Percentiles rank a stretch among this genome's conserved stretches.
Evolutionary conservation across 2,888 invertebrate genomes (phyloP).

Genomic region (Pherbina coryleti): DNA sequence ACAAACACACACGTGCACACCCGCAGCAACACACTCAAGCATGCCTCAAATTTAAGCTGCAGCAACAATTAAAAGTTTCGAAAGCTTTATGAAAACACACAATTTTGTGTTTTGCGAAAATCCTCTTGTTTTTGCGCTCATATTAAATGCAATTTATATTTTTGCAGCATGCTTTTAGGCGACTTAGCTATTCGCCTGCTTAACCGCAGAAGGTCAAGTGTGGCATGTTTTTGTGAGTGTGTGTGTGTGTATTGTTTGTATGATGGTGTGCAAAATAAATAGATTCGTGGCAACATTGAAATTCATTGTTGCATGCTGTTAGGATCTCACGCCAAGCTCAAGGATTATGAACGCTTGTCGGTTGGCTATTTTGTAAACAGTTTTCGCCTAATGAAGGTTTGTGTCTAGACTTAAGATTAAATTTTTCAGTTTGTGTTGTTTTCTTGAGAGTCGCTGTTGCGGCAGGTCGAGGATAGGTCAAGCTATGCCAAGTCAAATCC

Average conservation of each 20-base stretch:
- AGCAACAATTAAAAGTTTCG: conserved; percentile 30
- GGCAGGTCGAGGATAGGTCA: too few relatives aligned
- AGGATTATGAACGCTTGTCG: not conserved
- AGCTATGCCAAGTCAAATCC: too few relatives aligned
- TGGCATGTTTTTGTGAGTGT: not conserved
- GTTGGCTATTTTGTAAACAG: conserved; percentile 9
- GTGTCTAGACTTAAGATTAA: conserved; percentile 29
- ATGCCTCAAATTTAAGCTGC: conserved; percentile 3
- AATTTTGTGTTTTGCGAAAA: not conserved
- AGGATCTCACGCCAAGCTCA: not conserved
- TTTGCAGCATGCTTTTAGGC: conserved; percentile 18
- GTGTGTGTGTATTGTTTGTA: not conserved
- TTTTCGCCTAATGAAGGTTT: conserved; percentile 21
- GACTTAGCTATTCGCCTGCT: not conserved
- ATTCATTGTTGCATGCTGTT: not conserved
- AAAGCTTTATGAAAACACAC: not conserved
- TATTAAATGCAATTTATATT: conserved; percentile 24
- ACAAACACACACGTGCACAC: not conserved
- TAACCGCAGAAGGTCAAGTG: conserved; percentile 11
- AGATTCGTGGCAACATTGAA: conserved; percentile 4
- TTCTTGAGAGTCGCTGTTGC: too few relatives aligned
- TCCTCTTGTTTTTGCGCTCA: not conserved
- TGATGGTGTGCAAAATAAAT: conserved; percentile 12
- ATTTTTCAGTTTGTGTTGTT: not conserved
- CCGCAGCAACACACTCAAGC: not conserved